Evolutionary conservation across 2,797 vertebrate species (phyloP).

Genomic region (Erethizon dorsatum): DNA sequence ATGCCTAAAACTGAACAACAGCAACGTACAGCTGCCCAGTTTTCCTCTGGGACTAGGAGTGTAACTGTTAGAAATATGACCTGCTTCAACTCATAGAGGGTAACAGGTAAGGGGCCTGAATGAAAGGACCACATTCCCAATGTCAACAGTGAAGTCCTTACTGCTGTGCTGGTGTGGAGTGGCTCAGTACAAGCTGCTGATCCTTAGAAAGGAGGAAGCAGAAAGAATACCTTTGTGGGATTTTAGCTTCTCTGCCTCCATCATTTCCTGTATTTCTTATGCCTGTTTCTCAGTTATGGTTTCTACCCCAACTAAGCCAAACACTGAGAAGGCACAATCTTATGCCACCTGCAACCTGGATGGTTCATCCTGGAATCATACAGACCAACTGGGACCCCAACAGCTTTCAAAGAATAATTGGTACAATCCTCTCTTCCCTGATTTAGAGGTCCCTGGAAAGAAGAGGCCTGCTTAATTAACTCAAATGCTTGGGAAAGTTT

Average conservation of each 20-base stretch:
- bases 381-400: not conserved
- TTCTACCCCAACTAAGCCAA: not conserved
- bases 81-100: not conserved
- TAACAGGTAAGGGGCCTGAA: not conserved
- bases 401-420: not conserved
- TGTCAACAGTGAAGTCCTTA: not conserved
- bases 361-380: not conserved
- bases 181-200: not conserved
- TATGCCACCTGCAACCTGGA: not conserved
- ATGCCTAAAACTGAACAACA: not conserved
- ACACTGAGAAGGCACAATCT: not conserved
- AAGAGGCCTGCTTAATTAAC: not conserved
- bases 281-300: not conserved
- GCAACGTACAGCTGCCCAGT: not conserved
- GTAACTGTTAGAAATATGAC: not conserved
- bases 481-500: not conserved
- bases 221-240: not conserved
- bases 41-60: not conserved
- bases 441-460: not conserved
- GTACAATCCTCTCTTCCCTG: not conserved
- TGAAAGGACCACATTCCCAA: not conserved
- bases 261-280: not conserved
- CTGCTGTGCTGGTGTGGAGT: rapidly evolving
- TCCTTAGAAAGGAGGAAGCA: not conserved
- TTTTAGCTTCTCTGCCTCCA: not conserved